Conservation (phyloP, 2,888 invertebrate species). For the Caradrina kadenii region DNA sequence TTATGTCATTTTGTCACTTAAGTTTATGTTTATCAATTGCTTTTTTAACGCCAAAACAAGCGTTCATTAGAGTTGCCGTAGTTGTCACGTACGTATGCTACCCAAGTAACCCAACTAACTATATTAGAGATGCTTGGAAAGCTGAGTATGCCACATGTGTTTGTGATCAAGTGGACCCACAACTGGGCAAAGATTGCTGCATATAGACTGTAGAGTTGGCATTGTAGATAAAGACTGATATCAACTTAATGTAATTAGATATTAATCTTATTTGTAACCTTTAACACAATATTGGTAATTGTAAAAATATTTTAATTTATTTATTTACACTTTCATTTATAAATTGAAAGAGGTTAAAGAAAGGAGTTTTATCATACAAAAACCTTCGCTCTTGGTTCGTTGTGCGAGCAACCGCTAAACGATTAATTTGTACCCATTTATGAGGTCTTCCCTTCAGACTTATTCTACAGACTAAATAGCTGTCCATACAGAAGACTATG, state of each 20-base stretch:
- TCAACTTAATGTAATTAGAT: neutral
- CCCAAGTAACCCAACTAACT: neutral
- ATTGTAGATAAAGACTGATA: constrained; percentile 3
- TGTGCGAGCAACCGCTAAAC: neutral
- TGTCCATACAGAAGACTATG: neutral
- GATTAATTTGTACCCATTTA: constrained; percentile 3
- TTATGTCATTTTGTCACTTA: neutral
- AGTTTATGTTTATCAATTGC: neutral
- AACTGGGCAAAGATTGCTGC: neutral
- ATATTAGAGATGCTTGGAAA: constrained; percentile 17
- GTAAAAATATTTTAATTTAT: neutral
- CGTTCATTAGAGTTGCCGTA: constrained; percentile 14
- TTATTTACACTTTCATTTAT: neutral
- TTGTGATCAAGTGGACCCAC: constrained; percentile 31
- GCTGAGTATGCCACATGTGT: constrained; percentile 28
- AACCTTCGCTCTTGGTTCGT: neutral
- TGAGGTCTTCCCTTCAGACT: neutral
- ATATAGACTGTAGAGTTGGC: neutral
- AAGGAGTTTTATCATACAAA: neutral
- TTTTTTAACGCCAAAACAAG: constrained; percentile 16
- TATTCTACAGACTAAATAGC: neutral
- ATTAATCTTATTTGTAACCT: neutral
- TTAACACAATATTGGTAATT: neutral
- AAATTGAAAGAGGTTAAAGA: neutral
- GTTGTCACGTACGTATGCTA: constrained; percentile 27